Evolutionary conservation across 2,888 invertebrate genomes (phyloP), one percentile per base, ranked within the genome.

Genomic region (Xylocampa areola): DNA sequence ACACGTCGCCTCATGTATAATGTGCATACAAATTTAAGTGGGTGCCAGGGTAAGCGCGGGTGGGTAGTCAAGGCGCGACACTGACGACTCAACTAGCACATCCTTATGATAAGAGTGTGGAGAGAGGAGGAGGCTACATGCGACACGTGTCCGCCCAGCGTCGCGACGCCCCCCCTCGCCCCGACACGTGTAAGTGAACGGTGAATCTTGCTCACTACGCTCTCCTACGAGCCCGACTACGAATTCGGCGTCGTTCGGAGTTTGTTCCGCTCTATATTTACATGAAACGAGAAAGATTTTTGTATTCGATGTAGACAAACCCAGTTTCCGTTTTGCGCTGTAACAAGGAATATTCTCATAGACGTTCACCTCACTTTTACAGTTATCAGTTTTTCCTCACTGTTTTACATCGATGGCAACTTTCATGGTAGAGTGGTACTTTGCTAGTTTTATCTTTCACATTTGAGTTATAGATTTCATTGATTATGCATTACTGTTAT

Each of bases 21-120:
- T 92, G 92, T 91, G 89, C 91, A 92, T 92, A 90, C 87, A 87
- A 90, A 90, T 89, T 84, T 79, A 81, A 82, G 84, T 79, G 82
- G 82, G 84, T 73, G 82, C 79, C 58, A n/a, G 65, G 64, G 76
- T 39, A 59, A 65, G 53, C 54, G 64, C 62, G 73, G 72, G 69
- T 59, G 62, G 72, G 73, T 74, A 67, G 72, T 65, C 40, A 62
- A 77, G 76, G 74, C 70, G 74, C 74, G 79, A 77, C 73, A 69
- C 76, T 81, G 81, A 81, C 81, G 79, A 74, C 77, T 76, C 76
- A 71, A 77, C 80, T 83, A 81, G 80, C 83, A 82, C 80, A 81
- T 87, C 85, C 85, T 84, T 85, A 82, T 81, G 83, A 86, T 86
- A 85, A 86, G 78, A 74, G 67, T 62, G 60, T 63, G 79, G 74